phyloP scores from a whole-genome alignment of 2,113 vertebrate species.

The Morone chrysops region DNA sequence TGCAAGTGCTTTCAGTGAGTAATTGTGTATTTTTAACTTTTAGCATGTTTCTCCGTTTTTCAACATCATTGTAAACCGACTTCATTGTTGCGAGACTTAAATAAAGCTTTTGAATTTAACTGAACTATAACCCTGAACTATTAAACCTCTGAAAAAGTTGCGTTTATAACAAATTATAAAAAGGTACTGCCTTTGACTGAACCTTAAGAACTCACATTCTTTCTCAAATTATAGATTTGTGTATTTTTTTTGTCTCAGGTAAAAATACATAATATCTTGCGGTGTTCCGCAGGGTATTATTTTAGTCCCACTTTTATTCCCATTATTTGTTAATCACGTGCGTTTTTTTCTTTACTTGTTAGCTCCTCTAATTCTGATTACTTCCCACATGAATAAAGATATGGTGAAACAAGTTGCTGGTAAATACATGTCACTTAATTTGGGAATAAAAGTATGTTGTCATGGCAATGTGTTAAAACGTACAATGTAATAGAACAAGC shows the following conservation, averaged over 20 bases:
- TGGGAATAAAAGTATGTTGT: neutral
- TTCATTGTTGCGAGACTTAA: too few relatives aligned
- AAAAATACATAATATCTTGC: neutral
- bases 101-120: too few relatives aligned
- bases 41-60: too few relatives aligned
- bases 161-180: too few relatives aligned
- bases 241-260: neutral
- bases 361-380: neutral
- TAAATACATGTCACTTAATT: neutral
- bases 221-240: neutral
- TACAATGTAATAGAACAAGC: neutral
- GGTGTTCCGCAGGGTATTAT: slow-evolving; percentile 25
- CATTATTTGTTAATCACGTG: neutral
- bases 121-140: too few relatives aligned
- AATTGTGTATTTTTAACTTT: too few relatives aligned
- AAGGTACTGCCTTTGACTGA: neutral
- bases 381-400: neutral
- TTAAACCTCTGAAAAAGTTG: too few relatives aligned
- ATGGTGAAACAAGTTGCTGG: slow-evolving; percentile 3
- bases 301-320: slow-evolving; percentile 22
- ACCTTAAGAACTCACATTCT: neutral
- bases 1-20: too few relatives aligned
- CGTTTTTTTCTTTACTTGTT: neutral
- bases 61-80: too few relatives aligned
- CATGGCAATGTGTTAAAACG: neutral